Conservation (phyloP, 2,113 vertebrate genomes). For the Phoxinus phoxinus region DNA sequence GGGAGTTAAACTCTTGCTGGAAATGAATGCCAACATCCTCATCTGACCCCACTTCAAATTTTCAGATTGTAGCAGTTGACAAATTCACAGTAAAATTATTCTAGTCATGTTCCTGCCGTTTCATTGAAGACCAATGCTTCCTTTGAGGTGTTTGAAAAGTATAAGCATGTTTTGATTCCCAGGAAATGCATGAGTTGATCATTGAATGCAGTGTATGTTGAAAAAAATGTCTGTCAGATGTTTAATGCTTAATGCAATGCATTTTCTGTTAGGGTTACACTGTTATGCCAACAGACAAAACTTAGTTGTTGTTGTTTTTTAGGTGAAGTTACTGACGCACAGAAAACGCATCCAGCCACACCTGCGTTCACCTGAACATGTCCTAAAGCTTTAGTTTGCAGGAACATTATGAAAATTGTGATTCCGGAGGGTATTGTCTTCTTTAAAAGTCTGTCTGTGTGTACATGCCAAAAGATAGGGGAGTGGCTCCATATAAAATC, state of each 20-base stretch:
- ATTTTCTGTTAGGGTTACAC: neutral
- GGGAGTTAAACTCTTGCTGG: neutral
- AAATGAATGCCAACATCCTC: neutral
- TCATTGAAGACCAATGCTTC: neutral
- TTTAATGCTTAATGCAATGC: too few relatives aligned
- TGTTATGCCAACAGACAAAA: constrained; percentile 4
- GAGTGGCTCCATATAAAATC: constrained; percentile 73
- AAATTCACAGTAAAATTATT: neutral
- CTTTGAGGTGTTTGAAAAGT: neutral
- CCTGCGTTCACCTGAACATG: constrained; percentile 48
- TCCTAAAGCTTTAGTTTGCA: constrained; percentile 22
- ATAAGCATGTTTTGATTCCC: neutral
- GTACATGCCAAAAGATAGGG: constrained; percentile 70
- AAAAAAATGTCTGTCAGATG: too few relatives aligned
- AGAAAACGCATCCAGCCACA: constrained; percentile 37
- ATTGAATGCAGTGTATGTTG: too few relatives aligned
- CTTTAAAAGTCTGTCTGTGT: constrained; percentile 58
- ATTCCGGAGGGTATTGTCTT: constrained; percentile 63
- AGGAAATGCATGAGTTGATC: neutral
- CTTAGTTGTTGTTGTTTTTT: neutral
- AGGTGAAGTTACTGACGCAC: constrained; percentile 38
- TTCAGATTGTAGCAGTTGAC: neutral
- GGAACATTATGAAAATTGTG: constrained; percentile 61
- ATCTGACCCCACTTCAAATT: neutral
- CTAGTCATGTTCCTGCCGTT: neutral